phyloP scores from a whole-genome alignment of 2,113 vertebrate genomes.

The Sebastes schlegelii region DNA sequence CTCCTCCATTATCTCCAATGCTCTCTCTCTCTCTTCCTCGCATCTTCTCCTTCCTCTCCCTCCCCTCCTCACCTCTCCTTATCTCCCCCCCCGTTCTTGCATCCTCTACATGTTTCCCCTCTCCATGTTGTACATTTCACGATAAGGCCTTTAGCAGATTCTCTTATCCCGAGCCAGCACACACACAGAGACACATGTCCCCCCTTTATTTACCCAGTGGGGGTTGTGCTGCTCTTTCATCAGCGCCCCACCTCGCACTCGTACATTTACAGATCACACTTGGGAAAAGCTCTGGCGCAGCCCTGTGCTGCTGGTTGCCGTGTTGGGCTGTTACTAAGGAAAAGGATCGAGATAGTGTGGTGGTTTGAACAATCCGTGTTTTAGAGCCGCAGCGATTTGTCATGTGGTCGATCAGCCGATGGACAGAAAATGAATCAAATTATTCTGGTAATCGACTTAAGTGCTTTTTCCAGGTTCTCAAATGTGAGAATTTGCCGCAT shows the following conservation, averaged over 20 bases:
- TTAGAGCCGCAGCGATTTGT: neutral
- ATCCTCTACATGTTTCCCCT: neutral
- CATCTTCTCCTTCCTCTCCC: conserved; percentile 4
- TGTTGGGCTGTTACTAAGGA: neutral
- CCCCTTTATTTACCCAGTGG: conserved; percentile 24
- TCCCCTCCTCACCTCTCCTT: neutral
- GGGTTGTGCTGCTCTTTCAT: conserved; percentile 45
- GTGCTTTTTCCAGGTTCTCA: neutral
- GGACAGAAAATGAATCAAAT: neutral
- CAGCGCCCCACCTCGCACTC: conserved; percentile 9
- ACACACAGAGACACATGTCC: conserved; percentile 7
- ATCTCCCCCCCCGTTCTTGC: conserved; percentile 15
- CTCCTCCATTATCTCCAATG: conserved; percentile 20
- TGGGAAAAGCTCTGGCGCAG: conserved; percentile 29
- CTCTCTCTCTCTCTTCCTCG: conserved; percentile 12
- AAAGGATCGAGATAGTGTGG: too few relatives aligned
- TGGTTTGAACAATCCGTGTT: neutral
- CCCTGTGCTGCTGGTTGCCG: neutral
- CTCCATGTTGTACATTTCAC: neutral
- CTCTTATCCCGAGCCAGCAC: neutral
- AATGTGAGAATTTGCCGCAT: neutral
- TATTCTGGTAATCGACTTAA: neutral
- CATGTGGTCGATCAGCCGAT: neutral
- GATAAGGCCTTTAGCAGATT: neutral
- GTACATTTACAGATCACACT: conserved; percentile 49